Conservation (phyloP, 2,113 vertebrate species). For the Motacilla tschutschensis region DNA sequence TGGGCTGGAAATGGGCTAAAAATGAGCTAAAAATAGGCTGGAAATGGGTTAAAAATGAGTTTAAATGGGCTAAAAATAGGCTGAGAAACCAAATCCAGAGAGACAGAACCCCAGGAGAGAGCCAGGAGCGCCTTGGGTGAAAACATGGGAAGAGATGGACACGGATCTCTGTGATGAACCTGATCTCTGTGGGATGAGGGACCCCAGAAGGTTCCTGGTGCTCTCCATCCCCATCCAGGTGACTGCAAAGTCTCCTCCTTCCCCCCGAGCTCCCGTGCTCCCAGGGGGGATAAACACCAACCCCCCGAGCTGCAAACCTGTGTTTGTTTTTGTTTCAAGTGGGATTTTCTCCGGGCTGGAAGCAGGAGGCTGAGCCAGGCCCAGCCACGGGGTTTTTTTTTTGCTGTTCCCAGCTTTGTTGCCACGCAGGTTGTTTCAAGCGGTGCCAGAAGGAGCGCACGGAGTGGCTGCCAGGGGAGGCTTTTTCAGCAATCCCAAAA, state of each 20-base stretch:
- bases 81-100: background rate
- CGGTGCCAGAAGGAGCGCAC: background rate
- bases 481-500: fast-evolving
- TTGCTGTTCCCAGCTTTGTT: background rate
- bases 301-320: background rate
- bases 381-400: background rate
- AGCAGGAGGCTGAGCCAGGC: background rate
- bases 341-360: background rate
- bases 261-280: background rate
- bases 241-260: background rate
- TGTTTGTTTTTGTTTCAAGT: background rate
- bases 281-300: background rate
- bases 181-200: fast-evolving
- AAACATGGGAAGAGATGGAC: background rate
- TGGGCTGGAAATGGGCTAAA: background rate
- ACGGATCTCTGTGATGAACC: background rate
- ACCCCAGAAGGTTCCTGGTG: fast-evolving
- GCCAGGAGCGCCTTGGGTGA: background rate
- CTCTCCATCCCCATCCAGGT: fast-evolving
- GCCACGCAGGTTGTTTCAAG: background rate
- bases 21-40: background rate
- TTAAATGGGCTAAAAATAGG: background rate
- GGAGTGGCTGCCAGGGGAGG: background rate
- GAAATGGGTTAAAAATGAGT: too few relatives aligned
- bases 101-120: background rate